Conservation (phyloP, 2,113 vertebrate species). For the Erinaceus europaeus region DNA sequence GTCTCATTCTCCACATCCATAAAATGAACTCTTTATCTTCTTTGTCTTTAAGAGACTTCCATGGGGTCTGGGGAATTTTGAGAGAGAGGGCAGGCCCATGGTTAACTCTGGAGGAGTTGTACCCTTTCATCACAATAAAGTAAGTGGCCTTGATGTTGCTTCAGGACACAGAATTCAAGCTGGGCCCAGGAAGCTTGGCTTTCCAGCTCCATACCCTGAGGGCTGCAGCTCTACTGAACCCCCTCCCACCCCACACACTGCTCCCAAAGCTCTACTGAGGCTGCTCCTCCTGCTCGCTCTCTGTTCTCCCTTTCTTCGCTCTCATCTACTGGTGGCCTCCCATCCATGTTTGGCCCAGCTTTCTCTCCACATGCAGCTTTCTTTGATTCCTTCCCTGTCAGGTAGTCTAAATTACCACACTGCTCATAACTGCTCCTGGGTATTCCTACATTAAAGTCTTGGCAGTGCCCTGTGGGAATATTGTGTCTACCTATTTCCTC, state of each 20-base stretch:
- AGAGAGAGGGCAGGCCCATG: neutral
- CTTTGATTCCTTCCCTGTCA: neutral
- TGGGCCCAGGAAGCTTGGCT: rapidly evolving
- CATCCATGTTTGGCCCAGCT: neutral
- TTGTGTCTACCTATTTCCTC: neutral
- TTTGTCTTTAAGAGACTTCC: neutral
- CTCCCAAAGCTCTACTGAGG: neutral
- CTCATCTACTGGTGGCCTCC: neutral
- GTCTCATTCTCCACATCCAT: neutral
- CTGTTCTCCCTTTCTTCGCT: neutral
- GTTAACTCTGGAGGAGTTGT: rapidly evolving
- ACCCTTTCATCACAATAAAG: neutral
- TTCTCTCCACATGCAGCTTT: too few species aligned
- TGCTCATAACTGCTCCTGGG: neutral
- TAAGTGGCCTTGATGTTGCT: rapidly evolving
- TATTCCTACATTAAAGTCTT: neutral
- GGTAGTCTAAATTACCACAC: neutral
- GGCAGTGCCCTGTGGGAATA: neutral
- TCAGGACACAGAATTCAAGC: neutral
- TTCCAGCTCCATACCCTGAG: rapidly evolving
- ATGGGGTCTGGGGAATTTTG: neutral
- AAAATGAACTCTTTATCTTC: neutral
- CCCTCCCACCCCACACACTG: neutral
- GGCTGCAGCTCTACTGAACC: too few species aligned
- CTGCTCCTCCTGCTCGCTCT: neutral